Evolutionary conservation across 2,113 vertebrate genomes (phyloP).

Genomic region (Danionella cerebrum): DNA sequence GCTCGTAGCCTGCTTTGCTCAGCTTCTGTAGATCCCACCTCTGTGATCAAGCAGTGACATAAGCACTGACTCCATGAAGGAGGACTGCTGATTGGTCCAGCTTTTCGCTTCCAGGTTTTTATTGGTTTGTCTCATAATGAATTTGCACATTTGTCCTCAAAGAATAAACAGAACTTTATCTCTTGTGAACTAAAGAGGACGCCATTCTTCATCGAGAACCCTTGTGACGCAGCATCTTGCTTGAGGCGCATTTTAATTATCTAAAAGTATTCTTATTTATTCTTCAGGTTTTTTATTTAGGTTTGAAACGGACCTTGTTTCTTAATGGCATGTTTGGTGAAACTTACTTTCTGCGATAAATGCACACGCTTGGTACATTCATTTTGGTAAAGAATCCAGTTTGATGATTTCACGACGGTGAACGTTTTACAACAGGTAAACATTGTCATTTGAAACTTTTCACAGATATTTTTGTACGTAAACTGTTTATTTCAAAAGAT

Average conservation of each 20-base stretch:
- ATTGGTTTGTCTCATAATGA: too few relatives aligned
- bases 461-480: conserved; percentile 31
- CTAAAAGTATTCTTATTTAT: conserved; percentile 24
- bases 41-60: too few relatives aligned
- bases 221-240: not conserved
- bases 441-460: conserved; percentile 8
- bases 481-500: not conserved
- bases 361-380: not conserved
- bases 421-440: not conserved
- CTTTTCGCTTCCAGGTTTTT: too few relatives aligned
- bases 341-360: not conserved
- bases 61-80: not conserved
- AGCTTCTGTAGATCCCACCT: conserved; percentile 15
- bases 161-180: not conserved
- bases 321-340: not conserved
- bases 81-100: not conserved
- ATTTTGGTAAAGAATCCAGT: not conserved
- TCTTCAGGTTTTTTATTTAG: conserved; percentile 8
- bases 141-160: not conserved
- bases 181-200: not conserved
- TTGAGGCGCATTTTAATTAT: conserved; percentile 17
- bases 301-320: too few relatives aligned
- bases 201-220: not conserved
- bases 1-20: not conserved
- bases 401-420: not conserved